Percentiles rank a stretch among this genome's conserved stretches.
Conservation (phyloP, 2,797 vertebrate species). For the Falco cherrug region DNA sequence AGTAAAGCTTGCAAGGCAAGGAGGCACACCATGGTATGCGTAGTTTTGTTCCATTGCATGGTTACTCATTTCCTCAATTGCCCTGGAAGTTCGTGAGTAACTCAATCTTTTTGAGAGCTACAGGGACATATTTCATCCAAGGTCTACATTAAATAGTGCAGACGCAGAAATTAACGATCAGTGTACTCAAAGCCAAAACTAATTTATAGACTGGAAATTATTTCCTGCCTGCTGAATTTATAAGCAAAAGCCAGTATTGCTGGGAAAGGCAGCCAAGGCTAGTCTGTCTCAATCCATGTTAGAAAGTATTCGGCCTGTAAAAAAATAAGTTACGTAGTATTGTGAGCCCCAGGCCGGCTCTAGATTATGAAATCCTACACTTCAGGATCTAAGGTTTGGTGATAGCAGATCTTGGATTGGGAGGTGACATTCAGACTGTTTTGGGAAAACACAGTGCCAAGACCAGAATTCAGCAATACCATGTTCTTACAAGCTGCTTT, state of each 20-base stretch:
- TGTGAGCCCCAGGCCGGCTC: neutral
- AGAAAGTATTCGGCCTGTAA: neutral
- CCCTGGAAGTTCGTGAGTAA: constrained; percentile 12
- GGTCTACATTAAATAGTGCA: neutral
- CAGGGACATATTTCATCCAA: constrained; percentile 2
- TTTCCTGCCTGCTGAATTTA: constrained; percentile 55
- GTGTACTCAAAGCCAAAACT: constrained; percentile 33
- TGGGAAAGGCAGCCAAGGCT: constrained; percentile 13
- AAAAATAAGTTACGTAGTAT: neutral
- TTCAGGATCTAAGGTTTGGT: neutral
- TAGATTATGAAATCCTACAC: neutral
- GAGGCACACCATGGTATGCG: neutral
- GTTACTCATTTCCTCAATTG: constrained; percentile 7
- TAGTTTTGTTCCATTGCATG: neutral
- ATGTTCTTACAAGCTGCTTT: neutral
- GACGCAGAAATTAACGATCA: constrained; percentile 1
- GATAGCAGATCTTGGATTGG: neutral
- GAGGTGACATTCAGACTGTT: neutral
- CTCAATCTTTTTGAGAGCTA: constrained; percentile 20
- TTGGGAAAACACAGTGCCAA: neutral
- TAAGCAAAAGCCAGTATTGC: constrained; percentile 19
- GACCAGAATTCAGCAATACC: neutral
- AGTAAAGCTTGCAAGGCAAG: neutral
- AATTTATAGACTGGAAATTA: constrained; percentile 46
- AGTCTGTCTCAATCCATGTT: neutral